These are phyloP conservation scores for Dicranocentrus wangi DNA, from an alignment of 2,888 invertebrate genomes.

Conservation along the genomic window DNA sequence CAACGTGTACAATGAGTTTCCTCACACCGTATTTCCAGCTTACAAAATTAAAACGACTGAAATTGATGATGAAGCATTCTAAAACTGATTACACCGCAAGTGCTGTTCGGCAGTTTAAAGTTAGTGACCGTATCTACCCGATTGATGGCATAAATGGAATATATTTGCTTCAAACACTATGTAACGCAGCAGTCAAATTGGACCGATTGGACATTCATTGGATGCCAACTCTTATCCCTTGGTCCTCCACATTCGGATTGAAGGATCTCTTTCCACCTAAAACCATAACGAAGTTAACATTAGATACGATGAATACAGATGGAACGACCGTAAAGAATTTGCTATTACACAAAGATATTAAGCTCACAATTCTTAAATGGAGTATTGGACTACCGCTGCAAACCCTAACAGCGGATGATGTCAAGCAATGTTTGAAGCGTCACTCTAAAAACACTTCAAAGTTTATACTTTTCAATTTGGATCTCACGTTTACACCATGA, in stretches of 20 bases:
- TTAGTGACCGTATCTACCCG: constrained; percentile 48
- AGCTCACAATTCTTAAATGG: constrained; percentile 45
- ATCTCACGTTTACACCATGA: constrained; percentile 51
- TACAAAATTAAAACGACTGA: constrained; percentile 35
- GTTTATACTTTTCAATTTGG: constrained; percentile 56
- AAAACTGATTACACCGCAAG: constrained; percentile 46
- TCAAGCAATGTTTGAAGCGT: constrained; percentile 39
- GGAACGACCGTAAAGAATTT: constrained; percentile 41
- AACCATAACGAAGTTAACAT: constrained; percentile 42
- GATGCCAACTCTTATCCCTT: constrained; percentile 51
- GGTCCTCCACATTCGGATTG: constrained; percentile 54
- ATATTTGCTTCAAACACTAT: constrained; percentile 42
- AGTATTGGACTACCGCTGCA: constrained; percentile 47
- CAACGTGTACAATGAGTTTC: constrained; percentile 52
- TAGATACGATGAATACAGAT: constrained; percentile 49
- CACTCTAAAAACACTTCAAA: constrained; percentile 44
- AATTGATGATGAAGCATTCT: constrained; percentile 55
- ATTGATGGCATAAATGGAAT: constrained; percentile 56
- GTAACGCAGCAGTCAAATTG: constrained; percentile 33
- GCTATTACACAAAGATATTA: constrained; percentile 32
- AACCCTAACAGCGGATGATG: constrained; percentile 37
- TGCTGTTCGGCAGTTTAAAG: constrained; percentile 47
- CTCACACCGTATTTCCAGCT: constrained; percentile 42
- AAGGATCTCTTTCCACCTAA: constrained; percentile 55
- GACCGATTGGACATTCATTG: constrained; percentile 51